Evolutionary conservation across 2,113 vertebrate species (phyloP), one percentile per base, ranked within the genome.

Genomic region (Pelecanoides urinatrix): DNA sequence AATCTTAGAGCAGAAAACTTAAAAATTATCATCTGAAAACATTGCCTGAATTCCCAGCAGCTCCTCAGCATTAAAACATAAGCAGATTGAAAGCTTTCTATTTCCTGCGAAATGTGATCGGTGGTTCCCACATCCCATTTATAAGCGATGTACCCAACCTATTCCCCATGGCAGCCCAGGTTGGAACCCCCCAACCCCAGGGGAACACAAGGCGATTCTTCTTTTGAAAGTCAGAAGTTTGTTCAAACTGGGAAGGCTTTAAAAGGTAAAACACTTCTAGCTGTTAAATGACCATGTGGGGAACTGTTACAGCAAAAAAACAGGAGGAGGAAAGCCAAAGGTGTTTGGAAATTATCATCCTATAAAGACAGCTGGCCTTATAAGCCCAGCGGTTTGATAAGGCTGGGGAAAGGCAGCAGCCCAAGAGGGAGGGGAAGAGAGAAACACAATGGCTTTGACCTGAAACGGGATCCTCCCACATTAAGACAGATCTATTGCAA

Each of bases 1-100:
- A 29, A 66, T 36, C 72, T 86, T 55, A 26, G 2, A 18, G 32
- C 61, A 80, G 68, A 84, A 83, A 92, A 45, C 30, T 56, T 78
- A 18, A 76, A 73, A 86, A 16, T 44, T 49, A 52, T 29, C 15
- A 17, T 34, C 26, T 25, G 34, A 80, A 92, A 66, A 47, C 17
- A 25, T 19, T 40, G 55, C 29, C 42, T 47, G 63, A 74, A 74
- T 80, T 84, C 20, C 29, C 83, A 84, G 50, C n/a, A 84, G 38
- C 75, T 59, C 32, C 26, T 94, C 66, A 67, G 50, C 77, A 96
- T 91, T 95, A 97, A 96, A 95, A 40, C 14, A 66, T 65, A 50
- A 67, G 55, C 63, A 95, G 55, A 86, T 55, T 1, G 3, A 95
- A 86, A 63, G 7, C 45, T 81, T 74, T 72, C 17, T 53, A 7